Percentiles rank a stretch among this genome's conserved stretches.
These are phyloP conservation scores for Cephus runcator DNA, from an alignment of 2,888 invertebrate species.

Conservation along the genomic window DNA sequence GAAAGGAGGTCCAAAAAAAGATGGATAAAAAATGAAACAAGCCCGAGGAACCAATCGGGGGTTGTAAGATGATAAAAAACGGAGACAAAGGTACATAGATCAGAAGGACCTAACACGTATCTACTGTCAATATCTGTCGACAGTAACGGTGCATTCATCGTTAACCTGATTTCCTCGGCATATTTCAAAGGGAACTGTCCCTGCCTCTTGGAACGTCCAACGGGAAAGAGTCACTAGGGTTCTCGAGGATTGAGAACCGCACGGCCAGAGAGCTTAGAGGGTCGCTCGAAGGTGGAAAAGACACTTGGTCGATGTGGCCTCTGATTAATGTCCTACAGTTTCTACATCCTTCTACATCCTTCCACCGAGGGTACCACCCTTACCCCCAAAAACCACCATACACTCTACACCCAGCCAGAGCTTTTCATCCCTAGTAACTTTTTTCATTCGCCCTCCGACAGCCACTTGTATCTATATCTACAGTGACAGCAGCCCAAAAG, in stretches of 20 bases:
- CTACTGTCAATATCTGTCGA: background rate
- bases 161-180: background rate
- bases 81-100: background rate
- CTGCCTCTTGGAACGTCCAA: background rate
- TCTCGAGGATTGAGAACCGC: background rate
- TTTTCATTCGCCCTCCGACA: background rate
- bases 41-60: background rate
- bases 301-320: slow-evolving; percentile 38
- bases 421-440: background rate
- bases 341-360: slow-evolving; percentile 28
- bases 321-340: slow-evolving; percentile 50
- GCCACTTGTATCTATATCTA: background rate
- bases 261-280: background rate
- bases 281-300: slow-evolving; percentile 18
- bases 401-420: background rate
- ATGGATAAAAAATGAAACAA: background rate
- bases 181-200: background rate
- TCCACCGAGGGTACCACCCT: background rate
- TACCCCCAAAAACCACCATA: background rate
- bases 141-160: background rate
- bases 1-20: background rate
- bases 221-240: background rate
- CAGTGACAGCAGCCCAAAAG: background rate
- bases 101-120: background rate
- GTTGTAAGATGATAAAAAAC: background rate